Evolutionary conservation across 2,888 invertebrate species (phyloP).

Genomic region (Macrosiphum euphorbiae): DNA sequence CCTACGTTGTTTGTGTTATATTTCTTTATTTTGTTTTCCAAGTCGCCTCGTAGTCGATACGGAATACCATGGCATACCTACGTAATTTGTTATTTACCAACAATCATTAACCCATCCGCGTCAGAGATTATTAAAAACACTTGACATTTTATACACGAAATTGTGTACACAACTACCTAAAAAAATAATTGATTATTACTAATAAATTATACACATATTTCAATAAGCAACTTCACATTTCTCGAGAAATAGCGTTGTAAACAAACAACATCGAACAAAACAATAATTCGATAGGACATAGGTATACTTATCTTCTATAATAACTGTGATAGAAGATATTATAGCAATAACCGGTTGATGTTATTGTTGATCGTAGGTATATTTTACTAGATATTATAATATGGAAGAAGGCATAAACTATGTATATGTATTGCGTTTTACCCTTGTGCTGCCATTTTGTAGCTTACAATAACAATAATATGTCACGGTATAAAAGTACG

Average conservation of each 20-base stretch:
- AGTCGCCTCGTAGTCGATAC: background rate
- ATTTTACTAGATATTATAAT: background rate
- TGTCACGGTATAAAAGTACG: no score
- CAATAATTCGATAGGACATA: background rate
- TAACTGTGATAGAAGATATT: background rate
- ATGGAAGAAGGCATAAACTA: no score
- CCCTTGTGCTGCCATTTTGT: no score
- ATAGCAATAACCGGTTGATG: background rate
- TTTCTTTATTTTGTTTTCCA: background rate
- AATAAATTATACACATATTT: background rate
- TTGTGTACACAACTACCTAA: background rate
- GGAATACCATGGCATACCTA: background rate
- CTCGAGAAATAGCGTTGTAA: background rate
- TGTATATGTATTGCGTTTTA: no score
- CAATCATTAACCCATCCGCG: background rate
- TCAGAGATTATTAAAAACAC: slow-evolving; percentile 1
- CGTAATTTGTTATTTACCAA: slow-evolving; percentile 23
- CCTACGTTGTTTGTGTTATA: background rate
- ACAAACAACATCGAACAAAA: background rate
- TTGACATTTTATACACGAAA: background rate
- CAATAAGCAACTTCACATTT: background rate
- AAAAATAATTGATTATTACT: background rate
- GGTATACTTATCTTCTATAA: background rate
- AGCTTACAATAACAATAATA: no score
- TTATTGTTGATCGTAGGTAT: background rate